Percentiles rank a stretch among this genome's conserved stretches.
phyloP scores from a whole-genome alignment of 2,797 vertebrate genomes.

The Amblyraja radiata region DNA sequence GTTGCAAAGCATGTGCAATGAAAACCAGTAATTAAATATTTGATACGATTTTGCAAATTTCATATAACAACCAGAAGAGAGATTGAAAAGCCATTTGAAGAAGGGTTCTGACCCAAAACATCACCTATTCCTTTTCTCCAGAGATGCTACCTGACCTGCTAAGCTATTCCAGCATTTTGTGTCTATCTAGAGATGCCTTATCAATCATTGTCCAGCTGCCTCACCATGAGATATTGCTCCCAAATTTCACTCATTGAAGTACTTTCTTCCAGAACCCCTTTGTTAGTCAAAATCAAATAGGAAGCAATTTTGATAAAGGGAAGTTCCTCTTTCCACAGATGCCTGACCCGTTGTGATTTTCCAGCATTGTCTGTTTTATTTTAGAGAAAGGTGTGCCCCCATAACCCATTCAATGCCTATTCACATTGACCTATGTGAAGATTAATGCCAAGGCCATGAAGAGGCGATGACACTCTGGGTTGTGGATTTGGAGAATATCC shows the following conservation, averaged over 20 bases:
- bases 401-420: neutral
- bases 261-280: neutral
- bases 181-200: too few species aligned
- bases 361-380: too few species aligned
- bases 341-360: too few species aligned
- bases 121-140: too few species aligned
- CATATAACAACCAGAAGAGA: neutral
- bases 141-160: too few species aligned
- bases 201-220: neutral
- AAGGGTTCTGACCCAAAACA: too few species aligned
- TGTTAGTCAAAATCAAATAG: neutral
- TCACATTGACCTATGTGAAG: neutral
- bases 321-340: too few species aligned
- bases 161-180: too few species aligned
- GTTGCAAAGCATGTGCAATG: neutral
- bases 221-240: neutral
- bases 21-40: neutral
- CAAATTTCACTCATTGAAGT: neutral
- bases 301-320: neutral
- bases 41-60: neutral
- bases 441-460: neutral
- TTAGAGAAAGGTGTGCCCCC: neutral
- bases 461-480: neutral
- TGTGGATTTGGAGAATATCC: neutral
- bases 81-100: too few species aligned